These are phyloP conservation scores for Nothocercus julius DNA, from an alignment of 2,113 vertebrate genomes.

Conservation along the genomic window DNA sequence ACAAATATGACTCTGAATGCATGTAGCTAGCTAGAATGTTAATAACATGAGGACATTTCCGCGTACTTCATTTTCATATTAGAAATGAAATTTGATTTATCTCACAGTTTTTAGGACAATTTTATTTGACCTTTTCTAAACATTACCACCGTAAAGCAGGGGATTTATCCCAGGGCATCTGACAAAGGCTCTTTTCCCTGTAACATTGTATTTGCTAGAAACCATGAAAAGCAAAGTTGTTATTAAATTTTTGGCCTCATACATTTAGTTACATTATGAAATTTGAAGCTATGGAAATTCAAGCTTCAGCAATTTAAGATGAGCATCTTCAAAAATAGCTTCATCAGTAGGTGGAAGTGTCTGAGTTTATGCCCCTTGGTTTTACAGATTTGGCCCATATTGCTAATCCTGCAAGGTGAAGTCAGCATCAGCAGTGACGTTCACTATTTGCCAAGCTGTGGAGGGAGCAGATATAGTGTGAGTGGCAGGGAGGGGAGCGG, in stretches of 20 bases:
- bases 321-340: not conserved
- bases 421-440: not conserved
- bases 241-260: constrained; percentile 18
- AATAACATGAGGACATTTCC: constrained; percentile 33
- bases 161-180: constrained; percentile 16
- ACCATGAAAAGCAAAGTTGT: not conserved
- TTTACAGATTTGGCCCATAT: not conserved
- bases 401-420: not conserved
- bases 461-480: not conserved
- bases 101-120: constrained; percentile 32
- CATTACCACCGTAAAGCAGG: not conserved
- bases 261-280: not conserved
- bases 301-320: not conserved
- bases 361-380: not conserved
- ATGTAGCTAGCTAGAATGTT: not conserved
- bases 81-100: constrained; percentile 39
- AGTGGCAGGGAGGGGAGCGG: not conserved
- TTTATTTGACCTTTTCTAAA: constrained; percentile 61
- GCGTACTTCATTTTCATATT: constrained; percentile 5
- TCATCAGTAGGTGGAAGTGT: not conserved
- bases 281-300: not conserved
- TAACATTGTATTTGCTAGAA: constrained; percentile 22
- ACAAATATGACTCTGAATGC: not conserved
- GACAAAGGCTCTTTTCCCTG: constrained; percentile 7
- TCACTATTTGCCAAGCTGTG: not conserved